These are phyloP conservation scores for Planiliza haematocheilus DNA, from an alignment of 2,113 vertebrate genomes.

Conservation along the genomic window DNA sequence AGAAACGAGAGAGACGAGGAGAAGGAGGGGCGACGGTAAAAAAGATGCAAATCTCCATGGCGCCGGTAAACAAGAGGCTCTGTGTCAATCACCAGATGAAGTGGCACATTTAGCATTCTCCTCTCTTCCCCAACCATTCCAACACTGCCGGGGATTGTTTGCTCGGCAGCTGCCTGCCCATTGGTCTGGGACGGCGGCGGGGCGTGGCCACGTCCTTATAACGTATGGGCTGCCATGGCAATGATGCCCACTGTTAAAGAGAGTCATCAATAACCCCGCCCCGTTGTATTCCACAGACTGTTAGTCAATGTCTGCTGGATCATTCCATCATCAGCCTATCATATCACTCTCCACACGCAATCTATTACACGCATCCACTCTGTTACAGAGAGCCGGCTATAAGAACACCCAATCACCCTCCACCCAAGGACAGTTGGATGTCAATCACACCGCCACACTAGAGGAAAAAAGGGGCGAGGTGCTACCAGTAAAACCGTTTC, in stretches of 20 bases:
- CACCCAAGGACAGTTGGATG: constrained; percentile 66
- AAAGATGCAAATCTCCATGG: constrained; percentile 78
- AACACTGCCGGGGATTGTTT: constrained; percentile 63
- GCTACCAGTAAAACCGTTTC: neutral
- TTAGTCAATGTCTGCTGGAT: constrained; percentile 67
- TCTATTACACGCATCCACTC: constrained; percentile 60
- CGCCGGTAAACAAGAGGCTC: constrained; percentile 77
- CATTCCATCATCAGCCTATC: constrained; percentile 68
- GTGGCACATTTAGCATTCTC: constrained; percentile 73
- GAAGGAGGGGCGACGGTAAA: constrained; percentile 72
- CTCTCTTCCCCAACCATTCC: constrained; percentile 49
- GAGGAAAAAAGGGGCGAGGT: neutral
- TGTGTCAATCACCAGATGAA: constrained; percentile 80
- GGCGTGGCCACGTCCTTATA: constrained; percentile 53
- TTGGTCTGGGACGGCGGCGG: constrained; percentile 47
- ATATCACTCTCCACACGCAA: constrained; percentile 51
- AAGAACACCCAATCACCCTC: constrained; percentile 56
- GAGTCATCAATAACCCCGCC: constrained; percentile 78
- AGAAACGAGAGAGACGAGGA: constrained; percentile 37
- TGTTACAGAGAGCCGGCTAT: constrained; percentile 48
- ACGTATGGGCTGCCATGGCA: constrained; percentile 77
- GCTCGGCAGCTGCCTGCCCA: constrained; percentile 60
- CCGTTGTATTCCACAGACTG: constrained; percentile 58
- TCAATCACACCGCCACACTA: constrained; percentile 40
- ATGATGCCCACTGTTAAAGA: constrained; percentile 75